Evolutionary conservation across 2,113 vertebrate genomes (phyloP), one percentile per base, ranked within the genome.

Genomic region (Ginglymostoma cirratum): DNA sequence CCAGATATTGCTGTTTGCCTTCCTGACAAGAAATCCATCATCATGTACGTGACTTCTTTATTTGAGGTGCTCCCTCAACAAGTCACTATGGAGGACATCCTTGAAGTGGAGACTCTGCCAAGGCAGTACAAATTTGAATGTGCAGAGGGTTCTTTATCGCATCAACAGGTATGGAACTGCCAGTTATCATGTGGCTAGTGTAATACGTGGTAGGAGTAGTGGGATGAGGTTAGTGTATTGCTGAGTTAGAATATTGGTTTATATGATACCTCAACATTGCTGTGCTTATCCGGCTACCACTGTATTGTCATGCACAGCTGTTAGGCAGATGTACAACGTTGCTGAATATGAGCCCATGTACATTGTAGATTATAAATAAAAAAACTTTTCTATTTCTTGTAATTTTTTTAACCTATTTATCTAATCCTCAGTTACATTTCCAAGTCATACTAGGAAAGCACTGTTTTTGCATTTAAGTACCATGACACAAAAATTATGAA

Each of bases 21-120:
- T 96, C 99, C 99, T 95, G 99, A 99, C 97, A 99, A 99, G 97
- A 99, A 99, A 97, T 99, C 99, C 96, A 99, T 99, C 97, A 98
- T 99, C 97, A 99, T 99, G 99, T 99, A 99, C 96, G 98, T 99
- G 97, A 99, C 98, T 0, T 99, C 99, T 17, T 98, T 99, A 97
- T 99, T 99, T 93, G 99, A 99, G 17, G 99, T 99, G 96, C 98
- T 99, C 96, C 99, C 99, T 96, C 99, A 99, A 97, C 98, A 99
- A 96, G 98, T 99, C 96, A 99, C 98, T 45, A 98, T 99, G 98
- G 99, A 99, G 96, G 98, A 99, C 48, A 99, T 99, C 96, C 97
- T 98, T 83, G 99, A 99, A 96, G 99, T 99, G 2, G 99, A 99
- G 97, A 99, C 99, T 0, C 98, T 99, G 96, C 99, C 99, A 65